phyloP scores from a whole-genome alignment of 64 coral and sea anemone genomes.

The Platygyra sinensis region DNA sequence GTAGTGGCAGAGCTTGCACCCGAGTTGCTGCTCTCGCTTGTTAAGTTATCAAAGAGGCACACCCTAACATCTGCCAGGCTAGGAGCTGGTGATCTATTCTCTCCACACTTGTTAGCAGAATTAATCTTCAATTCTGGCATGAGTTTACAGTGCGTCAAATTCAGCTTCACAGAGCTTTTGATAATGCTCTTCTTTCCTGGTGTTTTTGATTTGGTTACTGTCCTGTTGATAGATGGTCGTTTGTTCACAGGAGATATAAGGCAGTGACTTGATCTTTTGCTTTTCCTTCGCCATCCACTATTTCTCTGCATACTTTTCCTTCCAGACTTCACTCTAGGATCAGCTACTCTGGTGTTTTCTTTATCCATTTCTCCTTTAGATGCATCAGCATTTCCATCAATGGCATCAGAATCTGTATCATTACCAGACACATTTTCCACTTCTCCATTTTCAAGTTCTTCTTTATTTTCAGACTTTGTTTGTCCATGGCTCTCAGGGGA shows the following conservation, averaged over 20 bases:
- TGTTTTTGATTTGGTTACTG: slow-evolving; percentile 38
- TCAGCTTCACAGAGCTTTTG: slow-evolving; percentile 87
- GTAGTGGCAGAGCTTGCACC: not conserved
- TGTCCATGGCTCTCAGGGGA: not conserved
- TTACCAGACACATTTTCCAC: not conserved
- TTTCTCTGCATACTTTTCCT: slow-evolving; percentile 8
- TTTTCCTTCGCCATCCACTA: slow-evolving; percentile 56
- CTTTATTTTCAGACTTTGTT: not conserved
- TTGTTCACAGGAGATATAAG: not conserved
- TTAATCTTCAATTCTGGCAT: slow-evolving; percentile 69
- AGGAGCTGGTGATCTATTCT: not conserved
- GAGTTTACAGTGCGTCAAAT: slow-evolving; percentile 54
- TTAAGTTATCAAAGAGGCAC: slow-evolving; percentile 40
- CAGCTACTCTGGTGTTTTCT: not conserved
- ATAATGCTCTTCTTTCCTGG: slow-evolving; percentile 53
- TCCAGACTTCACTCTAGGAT: not conserved
- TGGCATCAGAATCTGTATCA: not conserved
- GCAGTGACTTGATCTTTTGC: slow-evolving; percentile 32
- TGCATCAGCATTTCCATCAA: not conserved
- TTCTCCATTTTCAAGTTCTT: not conserved
- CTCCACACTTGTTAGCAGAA: not conserved
- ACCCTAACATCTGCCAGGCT: slow-evolving; percentile 35
- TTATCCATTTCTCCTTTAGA: not conserved
- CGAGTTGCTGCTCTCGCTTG: not conserved
- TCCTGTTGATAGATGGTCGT: slow-evolving; percentile 5